Evolutionary conservation across 2,888 invertebrate species (phyloP).

Genomic region (Alcis repandata): DNA sequence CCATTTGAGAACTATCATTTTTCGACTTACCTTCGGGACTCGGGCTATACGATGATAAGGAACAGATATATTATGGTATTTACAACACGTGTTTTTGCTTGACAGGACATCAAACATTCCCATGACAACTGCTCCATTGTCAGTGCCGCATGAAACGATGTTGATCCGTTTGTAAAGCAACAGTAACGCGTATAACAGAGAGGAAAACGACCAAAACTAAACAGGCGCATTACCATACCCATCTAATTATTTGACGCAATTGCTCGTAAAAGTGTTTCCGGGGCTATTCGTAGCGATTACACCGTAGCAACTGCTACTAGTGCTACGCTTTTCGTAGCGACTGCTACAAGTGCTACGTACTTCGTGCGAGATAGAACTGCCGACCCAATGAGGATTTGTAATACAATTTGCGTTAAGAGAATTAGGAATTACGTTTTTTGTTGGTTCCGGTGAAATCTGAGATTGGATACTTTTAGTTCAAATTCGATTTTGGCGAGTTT

Average conservation of each 20-base stretch:
- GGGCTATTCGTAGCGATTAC: conserved; percentile 32
- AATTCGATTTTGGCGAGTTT: conserved; percentile 6
- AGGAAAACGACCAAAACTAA: conserved; percentile 28
- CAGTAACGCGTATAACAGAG: conserved; percentile 9
- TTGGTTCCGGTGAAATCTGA: conserved; percentile 10
- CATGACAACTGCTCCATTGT: background rate
- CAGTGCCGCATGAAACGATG: background rate
- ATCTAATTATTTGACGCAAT: conserved; percentile 38
- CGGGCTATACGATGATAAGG: too few species aligned
- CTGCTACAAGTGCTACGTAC: conserved; percentile 28
- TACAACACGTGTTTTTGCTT: too few species aligned
- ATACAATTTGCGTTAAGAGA: conserved; percentile 42
- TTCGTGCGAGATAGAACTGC: conserved; percentile 26
- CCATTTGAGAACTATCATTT: too few species aligned
- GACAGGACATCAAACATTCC: too few species aligned
- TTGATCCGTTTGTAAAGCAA: conserved; percentile 18
- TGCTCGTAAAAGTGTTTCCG: conserved; percentile 39
- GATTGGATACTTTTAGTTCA: conserved; percentile 11
- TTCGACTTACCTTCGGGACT: too few species aligned
- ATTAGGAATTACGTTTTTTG: conserved; percentile 35
- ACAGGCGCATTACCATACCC: conserved; percentile 32
- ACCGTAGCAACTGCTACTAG: conserved; percentile 17
- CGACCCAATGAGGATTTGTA: conserved; percentile 34
- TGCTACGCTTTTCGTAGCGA: conserved; percentile 13
- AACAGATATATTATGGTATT: too few species aligned